Conservation (phyloP, 2,888 invertebrate species). For the Pterostichus madidus region DNA sequence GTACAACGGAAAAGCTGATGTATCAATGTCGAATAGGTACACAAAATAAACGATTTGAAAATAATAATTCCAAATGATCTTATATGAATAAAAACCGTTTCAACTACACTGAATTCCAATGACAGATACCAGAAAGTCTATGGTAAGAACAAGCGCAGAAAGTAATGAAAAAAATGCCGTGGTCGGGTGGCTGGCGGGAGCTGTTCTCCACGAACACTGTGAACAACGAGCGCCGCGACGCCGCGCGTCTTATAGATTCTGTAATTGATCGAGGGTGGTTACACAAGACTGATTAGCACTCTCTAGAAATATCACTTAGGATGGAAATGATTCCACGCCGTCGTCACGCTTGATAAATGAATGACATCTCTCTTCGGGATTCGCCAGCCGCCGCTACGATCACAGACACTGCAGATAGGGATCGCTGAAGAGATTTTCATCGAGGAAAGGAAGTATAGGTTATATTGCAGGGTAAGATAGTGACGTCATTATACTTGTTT, state of each 20-base stretch:
- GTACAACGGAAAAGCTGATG: no score
- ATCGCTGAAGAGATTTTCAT: background rate
- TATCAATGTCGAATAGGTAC: no score
- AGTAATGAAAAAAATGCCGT: conserved; percentile 51
- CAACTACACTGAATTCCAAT: background rate
- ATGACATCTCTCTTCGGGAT: conserved; percentile 74
- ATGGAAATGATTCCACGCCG: conserved; percentile 72
- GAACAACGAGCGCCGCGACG: conserved; percentile 1
- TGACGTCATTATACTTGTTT: no score
- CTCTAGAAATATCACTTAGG: conserved; percentile 75
- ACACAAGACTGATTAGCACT: conserved; percentile 76
- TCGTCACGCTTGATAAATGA: conserved; percentile 74
- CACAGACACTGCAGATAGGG: conserved; percentile 21
- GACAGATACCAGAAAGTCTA: conserved; percentile 4
- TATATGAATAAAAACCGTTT: conserved; percentile 22
- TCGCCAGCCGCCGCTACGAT: conserved; percentile 68
- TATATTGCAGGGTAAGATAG: no score
- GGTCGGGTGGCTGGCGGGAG: background rate
- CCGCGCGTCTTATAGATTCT: conserved; percentile 72
- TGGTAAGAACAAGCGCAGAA: background rate
- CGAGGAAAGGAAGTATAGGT: no score
- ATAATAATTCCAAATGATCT: background rate
- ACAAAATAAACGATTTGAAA: background rate
- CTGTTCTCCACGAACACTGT: no score
- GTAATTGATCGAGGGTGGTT: conserved; percentile 76